Evolutionary conservation across 2,113 vertebrate genomes (phyloP).

Genomic region (Brachionichthys hirsutus): DNA sequence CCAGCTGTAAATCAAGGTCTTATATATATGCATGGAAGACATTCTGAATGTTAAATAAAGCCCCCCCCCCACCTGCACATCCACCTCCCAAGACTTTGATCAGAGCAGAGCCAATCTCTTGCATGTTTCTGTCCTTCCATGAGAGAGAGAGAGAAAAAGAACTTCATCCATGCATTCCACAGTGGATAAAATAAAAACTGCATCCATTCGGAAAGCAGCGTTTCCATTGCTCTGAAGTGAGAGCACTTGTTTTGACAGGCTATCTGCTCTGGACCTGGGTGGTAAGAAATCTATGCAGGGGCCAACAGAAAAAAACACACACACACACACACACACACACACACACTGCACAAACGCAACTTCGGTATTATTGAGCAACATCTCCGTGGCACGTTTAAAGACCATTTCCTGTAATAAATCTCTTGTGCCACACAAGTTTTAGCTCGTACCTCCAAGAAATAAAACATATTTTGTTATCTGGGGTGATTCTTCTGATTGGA

Average conservation of each 20-base stretch:
- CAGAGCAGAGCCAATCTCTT: slow-evolving; percentile 29
- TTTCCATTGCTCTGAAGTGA: slow-evolving; percentile 59
- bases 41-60: slow-evolving; percentile 52
- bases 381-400: slow-evolving; percentile 23
- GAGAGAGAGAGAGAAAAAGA: too few relatives aligned
- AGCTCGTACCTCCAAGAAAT: neutral
- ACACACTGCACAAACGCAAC: slow-evolving; percentile 19
- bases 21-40: slow-evolving; percentile 49
- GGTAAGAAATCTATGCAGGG: slow-evolving; percentile 62
- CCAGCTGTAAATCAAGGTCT: slow-evolving; percentile 62
- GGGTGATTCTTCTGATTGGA: neutral
- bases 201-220: slow-evolving; percentile 51
- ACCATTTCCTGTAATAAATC: slow-evolving; percentile 12
- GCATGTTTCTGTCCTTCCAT: slow-evolving; percentile 8
- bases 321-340: slow-evolving; percentile 24
- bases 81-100: slow-evolving; percentile 50
- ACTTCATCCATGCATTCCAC: slow-evolving; percentile 62
- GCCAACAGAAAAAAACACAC: slow-evolving; percentile 45
- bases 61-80: slow-evolving; percentile 3
- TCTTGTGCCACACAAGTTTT: slow-evolving; percentile 5
- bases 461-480: neutral
- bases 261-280: slow-evolving; percentile 72
- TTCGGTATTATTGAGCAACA: slow-evolving; percentile 38
- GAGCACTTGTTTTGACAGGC: slow-evolving; percentile 70
- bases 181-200: slow-evolving; percentile 45